These are phyloP conservation scores for Sterrhoptilus dennistouni DNA, from an alignment of 2,113 vertebrate genomes.

Conservation along the genomic window DNA sequence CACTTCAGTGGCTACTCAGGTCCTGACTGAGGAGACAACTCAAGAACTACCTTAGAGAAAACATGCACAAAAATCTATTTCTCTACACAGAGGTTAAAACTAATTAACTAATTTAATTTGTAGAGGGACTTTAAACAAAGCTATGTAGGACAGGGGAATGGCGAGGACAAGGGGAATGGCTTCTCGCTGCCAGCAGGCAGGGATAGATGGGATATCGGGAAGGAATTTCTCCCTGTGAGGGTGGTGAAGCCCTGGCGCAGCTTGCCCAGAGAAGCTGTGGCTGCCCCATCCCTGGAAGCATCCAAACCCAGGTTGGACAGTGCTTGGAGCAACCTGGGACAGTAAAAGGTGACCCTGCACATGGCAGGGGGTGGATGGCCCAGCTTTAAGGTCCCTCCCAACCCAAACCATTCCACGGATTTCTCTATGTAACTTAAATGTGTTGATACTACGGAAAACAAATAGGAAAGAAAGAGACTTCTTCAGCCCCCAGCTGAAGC, in stretches of 20 bases:
- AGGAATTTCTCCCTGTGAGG: not conserved
- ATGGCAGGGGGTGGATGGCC: not conserved
- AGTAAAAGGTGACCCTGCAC: not conserved
- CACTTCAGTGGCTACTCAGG: not conserved
- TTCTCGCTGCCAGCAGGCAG: not conserved
- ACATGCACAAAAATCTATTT: not conserved
- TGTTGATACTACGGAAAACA: rapidly evolving
- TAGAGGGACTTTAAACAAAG: not conserved
- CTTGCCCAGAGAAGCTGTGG: not conserved
- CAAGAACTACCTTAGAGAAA: not conserved
- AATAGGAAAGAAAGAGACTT: not conserved
- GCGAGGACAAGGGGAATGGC: not conserved
- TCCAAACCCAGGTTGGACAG: rapidly evolving
- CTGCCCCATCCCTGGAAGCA: not conserved
- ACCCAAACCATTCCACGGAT: not conserved
- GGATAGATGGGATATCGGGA: rapidly evolving
- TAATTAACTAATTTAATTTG: not conserved
- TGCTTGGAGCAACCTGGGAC: rapidly evolving
- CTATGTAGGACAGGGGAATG: too few relatives aligned
- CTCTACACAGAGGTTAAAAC: not conserved
- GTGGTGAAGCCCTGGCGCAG: not conserved
- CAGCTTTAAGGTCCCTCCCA: not conserved
- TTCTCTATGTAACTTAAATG: not conserved
- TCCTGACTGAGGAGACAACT: not conserved
- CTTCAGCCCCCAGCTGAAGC: not conserved